Conservation (phyloP, 2,888 invertebrate genomes). For the Lithodes maja region DNA sequence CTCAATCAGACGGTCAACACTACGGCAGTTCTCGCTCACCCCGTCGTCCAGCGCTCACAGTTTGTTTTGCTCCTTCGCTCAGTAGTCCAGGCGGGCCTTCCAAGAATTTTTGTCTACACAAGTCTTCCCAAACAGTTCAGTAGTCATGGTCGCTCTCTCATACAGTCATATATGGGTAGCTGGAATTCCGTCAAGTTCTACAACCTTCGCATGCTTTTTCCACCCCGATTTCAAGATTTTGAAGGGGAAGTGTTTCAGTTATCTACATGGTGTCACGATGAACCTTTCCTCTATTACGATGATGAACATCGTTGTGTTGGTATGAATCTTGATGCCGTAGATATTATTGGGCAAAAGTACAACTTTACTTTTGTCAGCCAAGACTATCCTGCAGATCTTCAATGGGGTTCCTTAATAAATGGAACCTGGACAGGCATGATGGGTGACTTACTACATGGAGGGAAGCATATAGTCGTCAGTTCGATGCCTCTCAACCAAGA, state of each 20-base stretch:
- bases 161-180: too few species aligned
- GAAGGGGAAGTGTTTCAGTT: background rate
- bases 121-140: too few species aligned
- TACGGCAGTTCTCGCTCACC: too few species aligned
- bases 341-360: slow-evolving; percentile 41
- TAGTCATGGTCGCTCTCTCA: too few species aligned
- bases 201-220: background rate
- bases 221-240: slow-evolving; percentile 13
- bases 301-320: slow-evolving; percentile 21
- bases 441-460: background rate
- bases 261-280: too few species aligned
- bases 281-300: slow-evolving; percentile 33
- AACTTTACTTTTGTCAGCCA: slow-evolving; percentile 42
- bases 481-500: slow-evolving; percentile 30
- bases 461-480: slow-evolving; percentile 45
- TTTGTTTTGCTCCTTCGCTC: too few species aligned
- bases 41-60: too few species aligned
- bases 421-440: slow-evolving; percentile 61
- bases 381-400: slow-evolving; percentile 1
- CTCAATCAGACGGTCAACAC: too few species aligned
- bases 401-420: slow-evolving; percentile 42
- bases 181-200: too few species aligned
- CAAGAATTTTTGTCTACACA: too few species aligned
- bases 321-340: slow-evolving; percentile 22
- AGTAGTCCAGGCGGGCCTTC: too few species aligned